These are phyloP conservation scores for Polymixis flavicincta DNA, from an alignment of 2,888 invertebrate species.

Conservation along the genomic window DNA sequence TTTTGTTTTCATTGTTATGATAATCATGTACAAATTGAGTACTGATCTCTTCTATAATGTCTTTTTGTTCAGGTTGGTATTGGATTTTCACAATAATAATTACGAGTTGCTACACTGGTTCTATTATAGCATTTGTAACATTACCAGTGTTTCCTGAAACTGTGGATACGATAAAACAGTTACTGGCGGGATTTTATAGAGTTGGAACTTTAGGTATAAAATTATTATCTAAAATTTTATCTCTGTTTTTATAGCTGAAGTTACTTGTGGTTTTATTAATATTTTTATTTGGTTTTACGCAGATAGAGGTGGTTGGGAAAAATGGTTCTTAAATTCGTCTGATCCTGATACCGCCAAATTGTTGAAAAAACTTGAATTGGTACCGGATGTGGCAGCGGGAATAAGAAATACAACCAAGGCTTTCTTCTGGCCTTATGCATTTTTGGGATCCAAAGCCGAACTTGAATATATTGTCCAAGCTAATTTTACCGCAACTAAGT, in stretches of 20 bases:
- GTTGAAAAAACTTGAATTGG: constrained; percentile 92
- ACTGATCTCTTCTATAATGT: neutral
- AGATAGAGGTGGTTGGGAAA: constrained; percentile 95
- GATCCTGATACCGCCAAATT: constrained; percentile 92
- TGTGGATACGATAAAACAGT: constrained; percentile 92
- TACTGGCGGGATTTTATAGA: constrained; percentile 92
- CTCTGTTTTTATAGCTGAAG: neutral
- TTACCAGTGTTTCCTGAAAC: constrained; percentile 94
- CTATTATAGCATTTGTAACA: constrained; percentile 96
- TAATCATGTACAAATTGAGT: too few species aligned
- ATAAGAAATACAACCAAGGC: constrained; percentile 94
- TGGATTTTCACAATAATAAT: constrained; percentile 97
- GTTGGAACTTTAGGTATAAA: constrained; percentile 93
- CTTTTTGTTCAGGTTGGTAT: constrained; percentile 91
- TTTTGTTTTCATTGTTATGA: constrained; percentile 7
- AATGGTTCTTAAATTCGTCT: constrained; percentile 93
- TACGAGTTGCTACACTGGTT: constrained; percentile 95
- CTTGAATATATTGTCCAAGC: constrained; percentile 93
- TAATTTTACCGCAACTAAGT: constrained; percentile 91
- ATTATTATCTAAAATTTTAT: too few species aligned
- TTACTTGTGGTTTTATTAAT: neutral
- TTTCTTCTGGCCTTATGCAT: constrained; percentile 95
- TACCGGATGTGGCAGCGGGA: constrained; percentile 92
- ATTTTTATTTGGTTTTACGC: constrained; percentile 28
- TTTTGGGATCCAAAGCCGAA: constrained; percentile 93